Base-by-base conservation (phyloP, 2,797 vertebrate genomes). In the Crax fasciolata region DNA sequence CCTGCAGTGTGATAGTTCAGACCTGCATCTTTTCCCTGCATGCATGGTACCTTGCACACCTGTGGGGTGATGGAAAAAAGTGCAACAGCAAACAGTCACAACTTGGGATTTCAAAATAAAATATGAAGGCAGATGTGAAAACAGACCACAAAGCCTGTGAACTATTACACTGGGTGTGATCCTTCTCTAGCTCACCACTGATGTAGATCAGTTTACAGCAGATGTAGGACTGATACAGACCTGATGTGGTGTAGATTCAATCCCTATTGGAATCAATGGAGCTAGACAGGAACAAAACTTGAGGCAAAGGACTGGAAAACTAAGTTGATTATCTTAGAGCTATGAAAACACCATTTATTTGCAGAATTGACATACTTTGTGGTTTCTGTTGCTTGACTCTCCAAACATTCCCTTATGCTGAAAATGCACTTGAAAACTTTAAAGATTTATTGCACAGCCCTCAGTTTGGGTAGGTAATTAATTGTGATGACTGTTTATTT, bases 401-500 rank as follows among this genome's bases (percentile, higher is more conserved):
- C 74, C 81, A 90, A 88, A 95, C 7, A 12, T 81, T 93, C 57
- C 52, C 74, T 94, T 80, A 28, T 10, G 87, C 49, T 77, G 87
- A 88, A 73, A 90, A 68, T 0, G 1, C 52, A 32, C 75, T 88
- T 77, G 48, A 93, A 96, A 81, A 76, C 38, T 54, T 91, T 67
- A 52, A 90, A 95, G 85, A 93, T 96, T 95, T 95, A 95, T 95
- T 65, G 62, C 2, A 3, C 51, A 85, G 17, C 17, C 6, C 54
- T 94, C 72, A 44, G 65, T 72, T 80, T 84, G 84, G 61, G 65
- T 91, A 91, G 90, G 80, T 88, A 94, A 94, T 94, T 97, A 94
- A 91, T 93, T 88, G 83, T 74, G 59, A 94, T 82, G 76, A 95
- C 44, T 95, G 88, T 95, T 95, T 97, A 86, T 91, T 93, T 94